phyloP scores from a whole-genome alignment of 2,888 invertebrate genomes.

The Cosmorhoe ocellata region DNA sequence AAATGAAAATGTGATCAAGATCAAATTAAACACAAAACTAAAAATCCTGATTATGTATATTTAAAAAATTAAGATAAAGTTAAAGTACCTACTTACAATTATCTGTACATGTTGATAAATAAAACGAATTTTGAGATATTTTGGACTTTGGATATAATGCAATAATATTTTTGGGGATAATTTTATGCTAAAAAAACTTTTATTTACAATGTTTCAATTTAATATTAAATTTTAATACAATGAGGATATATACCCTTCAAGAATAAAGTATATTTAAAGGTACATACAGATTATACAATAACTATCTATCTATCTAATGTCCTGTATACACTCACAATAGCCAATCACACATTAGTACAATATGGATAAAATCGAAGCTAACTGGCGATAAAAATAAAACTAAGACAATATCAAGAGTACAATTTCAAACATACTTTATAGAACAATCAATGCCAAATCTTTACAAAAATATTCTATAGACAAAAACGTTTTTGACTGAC shows the following conservation, averaged over 20 bases:
- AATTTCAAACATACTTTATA: too few relatives aligned
- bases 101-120: conserved; percentile 78
- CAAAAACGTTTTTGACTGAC: too few relatives aligned
- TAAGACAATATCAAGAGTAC: conserved; percentile 2
- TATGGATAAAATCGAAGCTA: conserved; percentile 39
- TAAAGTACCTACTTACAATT: conserved; percentile 76
- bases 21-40: conserved; percentile 53
- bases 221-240: conserved; percentile 50
- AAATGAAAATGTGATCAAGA: background rate
- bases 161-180: conserved; percentile 53
- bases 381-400: conserved; percentile 30
- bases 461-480: too few relatives aligned
- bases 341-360: conserved; percentile 48
- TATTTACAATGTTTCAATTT: conserved; percentile 64
- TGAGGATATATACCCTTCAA: conserved; percentile 49
- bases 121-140: conserved; percentile 66
- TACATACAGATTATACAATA: conserved; percentile 54
- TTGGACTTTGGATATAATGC: conserved; percentile 64
- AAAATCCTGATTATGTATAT: conserved; percentile 79
- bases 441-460: too few relatives aligned
- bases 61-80: conserved; percentile 78
- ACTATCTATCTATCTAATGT: conserved; percentile 38
- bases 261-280: conserved; percentile 46
- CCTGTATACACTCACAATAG: conserved; percentile 50
- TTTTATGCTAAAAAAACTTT: conserved; percentile 56